phyloP scores from a whole-genome alignment of 2,888 invertebrate genomes.

The Drosophila aldrichi region DNA sequence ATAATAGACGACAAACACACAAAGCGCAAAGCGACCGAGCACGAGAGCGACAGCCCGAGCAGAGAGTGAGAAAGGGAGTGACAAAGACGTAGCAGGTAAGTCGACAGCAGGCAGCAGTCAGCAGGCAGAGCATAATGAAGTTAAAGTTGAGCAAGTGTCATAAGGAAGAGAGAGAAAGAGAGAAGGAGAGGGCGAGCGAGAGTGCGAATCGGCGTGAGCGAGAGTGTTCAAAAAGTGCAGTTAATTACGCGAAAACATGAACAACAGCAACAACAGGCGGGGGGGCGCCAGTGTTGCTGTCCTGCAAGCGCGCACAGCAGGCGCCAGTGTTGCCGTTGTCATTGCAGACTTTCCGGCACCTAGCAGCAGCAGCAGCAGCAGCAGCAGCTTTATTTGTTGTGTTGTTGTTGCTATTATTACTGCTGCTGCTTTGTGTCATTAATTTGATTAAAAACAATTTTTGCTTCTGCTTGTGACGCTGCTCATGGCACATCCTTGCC shows the following conservation, averaged over 20 bases:
- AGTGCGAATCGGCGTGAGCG: constrained; percentile 5
- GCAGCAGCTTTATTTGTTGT: constrained; percentile 7
- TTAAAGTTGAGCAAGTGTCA: constrained; percentile 49
- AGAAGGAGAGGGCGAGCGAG: not conserved
- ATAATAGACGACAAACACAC: constrained; percentile 39
- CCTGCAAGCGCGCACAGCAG: constrained; percentile 12
- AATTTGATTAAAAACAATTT: constrained; percentile 47
- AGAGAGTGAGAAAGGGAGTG: constrained; percentile 11
- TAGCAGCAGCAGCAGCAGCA: constrained; percentile 16
- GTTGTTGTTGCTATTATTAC: constrained; percentile 1
- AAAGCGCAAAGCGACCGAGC: constrained; percentile 12
- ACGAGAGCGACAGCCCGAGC: not conserved
- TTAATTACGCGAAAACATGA: constrained; percentile 41
- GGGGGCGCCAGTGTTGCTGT: constrained; percentile 21
- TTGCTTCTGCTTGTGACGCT: constrained; percentile 5
- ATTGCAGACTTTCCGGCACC: constrained; percentile 34
- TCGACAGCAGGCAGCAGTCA: constrained; percentile 19
- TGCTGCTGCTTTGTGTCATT: constrained; percentile 14
- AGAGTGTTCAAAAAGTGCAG: constrained; percentile 44
- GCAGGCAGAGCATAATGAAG: constrained; percentile 55
- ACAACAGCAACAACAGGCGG: constrained; percentile 10
- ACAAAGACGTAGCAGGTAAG: constrained; percentile 43
- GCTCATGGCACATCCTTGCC: not conserved
- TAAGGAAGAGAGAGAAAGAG: not conserved
- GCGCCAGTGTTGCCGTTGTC: constrained; percentile 32